These are phyloP conservation scores for Pontoporia blainvillei DNA, from an alignment of 2,113 vertebrate genomes.

Conservation along the genomic window DNA sequence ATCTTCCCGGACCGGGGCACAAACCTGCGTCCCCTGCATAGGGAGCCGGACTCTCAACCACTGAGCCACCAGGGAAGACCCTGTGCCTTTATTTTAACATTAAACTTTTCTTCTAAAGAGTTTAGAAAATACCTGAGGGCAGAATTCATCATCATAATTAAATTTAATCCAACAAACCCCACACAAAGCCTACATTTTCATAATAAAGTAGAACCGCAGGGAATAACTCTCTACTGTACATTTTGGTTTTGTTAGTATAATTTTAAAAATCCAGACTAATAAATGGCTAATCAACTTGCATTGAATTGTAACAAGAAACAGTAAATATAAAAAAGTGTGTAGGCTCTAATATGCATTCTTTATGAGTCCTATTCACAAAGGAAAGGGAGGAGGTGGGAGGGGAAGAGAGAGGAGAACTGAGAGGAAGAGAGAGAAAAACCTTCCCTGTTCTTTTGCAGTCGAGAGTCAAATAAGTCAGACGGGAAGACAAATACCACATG, in stretches of 20 bases:
- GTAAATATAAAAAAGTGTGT: neutral
- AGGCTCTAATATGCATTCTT: neutral
- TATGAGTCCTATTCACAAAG: neutral
- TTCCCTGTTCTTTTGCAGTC: neutral
- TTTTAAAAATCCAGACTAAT: slow-evolving; percentile 17
- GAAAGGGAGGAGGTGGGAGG: neutral
- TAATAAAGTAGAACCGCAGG: neutral
- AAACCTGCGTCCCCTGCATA: fast-evolving
- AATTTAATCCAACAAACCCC: slow-evolving; percentile 38
- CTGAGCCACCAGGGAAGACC: too few species aligned
- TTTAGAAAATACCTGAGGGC: slow-evolving; percentile 24
- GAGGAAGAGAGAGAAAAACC: neutral
- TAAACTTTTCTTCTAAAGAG: slow-evolving; percentile 34
- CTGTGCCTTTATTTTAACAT: slow-evolving; percentile 32
- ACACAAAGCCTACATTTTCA: slow-evolving; percentile 9
- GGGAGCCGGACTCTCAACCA: too few species aligned
- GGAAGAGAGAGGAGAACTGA: neutral
- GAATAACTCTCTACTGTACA: slow-evolving; percentile 22
- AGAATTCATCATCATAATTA: neutral
- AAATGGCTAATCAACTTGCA: neutral
- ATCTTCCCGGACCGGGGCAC: too few species aligned
- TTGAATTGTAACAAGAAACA: neutral
- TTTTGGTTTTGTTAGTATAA: slow-evolving; percentile 25
- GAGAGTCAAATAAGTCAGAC: neutral
- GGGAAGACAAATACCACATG: neutral